Conservation (phyloP, 92 coral and sea anemone species). For the Epizoanthus rinbou region DNA sequence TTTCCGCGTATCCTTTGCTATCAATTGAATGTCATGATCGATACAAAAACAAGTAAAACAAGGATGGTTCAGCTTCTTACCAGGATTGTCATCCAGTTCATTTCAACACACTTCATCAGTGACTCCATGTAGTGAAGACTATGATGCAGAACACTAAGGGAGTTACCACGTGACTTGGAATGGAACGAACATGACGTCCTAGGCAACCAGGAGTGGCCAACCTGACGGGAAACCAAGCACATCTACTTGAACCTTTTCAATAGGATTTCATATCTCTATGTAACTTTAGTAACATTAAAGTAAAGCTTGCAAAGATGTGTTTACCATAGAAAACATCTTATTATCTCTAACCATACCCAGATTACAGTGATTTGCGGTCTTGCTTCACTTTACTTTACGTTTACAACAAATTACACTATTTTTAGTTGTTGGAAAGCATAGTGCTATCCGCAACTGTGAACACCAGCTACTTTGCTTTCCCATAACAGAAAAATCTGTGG, state of each 20-base stretch:
- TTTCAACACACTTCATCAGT: conserved; percentile 86
- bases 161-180: conserved; percentile 28
- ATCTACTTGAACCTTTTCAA: not conserved
- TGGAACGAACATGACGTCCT: conserved; percentile 57
- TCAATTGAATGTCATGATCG: not conserved
- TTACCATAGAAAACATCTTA: no score
- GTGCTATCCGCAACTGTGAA: no score
- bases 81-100: conserved; percentile 97
- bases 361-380: no score
- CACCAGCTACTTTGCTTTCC: no score
- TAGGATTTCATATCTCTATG: not conserved
- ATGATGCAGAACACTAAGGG: conserved; percentile 75
- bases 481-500: no score
- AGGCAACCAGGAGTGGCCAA: conserved; percentile 84
- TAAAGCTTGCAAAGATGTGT: no score
- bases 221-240: conserved; percentile 49
- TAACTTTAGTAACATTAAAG: no score
- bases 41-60: not conserved
- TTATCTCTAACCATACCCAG: no score
- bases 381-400: no score
- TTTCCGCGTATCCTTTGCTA: no score
- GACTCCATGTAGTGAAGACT: conserved; percentile 88
- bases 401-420: no score
- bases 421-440: no score
- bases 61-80: conserved; percentile 49